phyloP scores from a whole-genome alignment of 53 echinoderm and acorn worm genomes.

The Pentamera pediparva region DNA sequence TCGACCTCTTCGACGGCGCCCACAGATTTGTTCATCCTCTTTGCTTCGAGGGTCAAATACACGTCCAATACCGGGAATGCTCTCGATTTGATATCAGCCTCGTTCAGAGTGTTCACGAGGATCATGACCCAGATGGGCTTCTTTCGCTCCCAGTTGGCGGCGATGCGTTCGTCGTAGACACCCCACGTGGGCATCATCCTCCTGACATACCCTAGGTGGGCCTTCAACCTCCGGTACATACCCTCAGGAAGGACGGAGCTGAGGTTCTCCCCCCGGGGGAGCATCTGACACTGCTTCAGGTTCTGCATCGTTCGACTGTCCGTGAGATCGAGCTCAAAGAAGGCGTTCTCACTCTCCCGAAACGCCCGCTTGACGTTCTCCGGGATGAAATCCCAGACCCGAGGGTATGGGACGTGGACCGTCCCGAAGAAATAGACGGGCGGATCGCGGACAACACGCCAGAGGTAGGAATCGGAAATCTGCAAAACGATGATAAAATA shows the following conservation, averaged over 20 bases:
- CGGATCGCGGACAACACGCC: constrained; percentile 75
- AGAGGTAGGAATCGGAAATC: constrained; percentile 82
- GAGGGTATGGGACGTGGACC: constrained; percentile 93
- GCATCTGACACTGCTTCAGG: constrained; percentile 78
- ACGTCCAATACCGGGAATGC: constrained; percentile 94
- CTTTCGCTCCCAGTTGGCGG: constrained; percentile 95
- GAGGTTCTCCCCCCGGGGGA: constrained; percentile 86
- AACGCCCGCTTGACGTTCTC: constrained; percentile 91
- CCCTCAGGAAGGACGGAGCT: constrained; percentile 77
- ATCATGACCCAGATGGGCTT: constrained; percentile 97
- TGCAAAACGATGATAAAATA: constrained; percentile 25
- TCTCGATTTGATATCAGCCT: constrained; percentile 82
- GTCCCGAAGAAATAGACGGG: constrained; percentile 97
- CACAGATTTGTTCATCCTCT: constrained; percentile 73
- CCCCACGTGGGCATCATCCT: constrained; percentile 96
- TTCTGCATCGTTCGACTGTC: constrained; percentile 73
- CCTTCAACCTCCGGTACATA: constrained; percentile 71
- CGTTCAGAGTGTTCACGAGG: constrained; percentile 88
- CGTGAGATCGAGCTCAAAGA: constrained; percentile 93
- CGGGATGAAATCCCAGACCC: constrained; percentile 97
- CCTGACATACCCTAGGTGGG: constrained; percentile 82
- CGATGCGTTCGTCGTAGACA: constrained; percentile 89
- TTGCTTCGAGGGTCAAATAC: constrained; percentile 84
- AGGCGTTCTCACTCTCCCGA: constrained; percentile 84
- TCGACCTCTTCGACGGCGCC: constrained; percentile 91